Percentiles rank a stretch among this genome's conserved stretches.
Conservation (phyloP, 2,888 invertebrate genomes). For the Stenodera caucasica region DNA sequence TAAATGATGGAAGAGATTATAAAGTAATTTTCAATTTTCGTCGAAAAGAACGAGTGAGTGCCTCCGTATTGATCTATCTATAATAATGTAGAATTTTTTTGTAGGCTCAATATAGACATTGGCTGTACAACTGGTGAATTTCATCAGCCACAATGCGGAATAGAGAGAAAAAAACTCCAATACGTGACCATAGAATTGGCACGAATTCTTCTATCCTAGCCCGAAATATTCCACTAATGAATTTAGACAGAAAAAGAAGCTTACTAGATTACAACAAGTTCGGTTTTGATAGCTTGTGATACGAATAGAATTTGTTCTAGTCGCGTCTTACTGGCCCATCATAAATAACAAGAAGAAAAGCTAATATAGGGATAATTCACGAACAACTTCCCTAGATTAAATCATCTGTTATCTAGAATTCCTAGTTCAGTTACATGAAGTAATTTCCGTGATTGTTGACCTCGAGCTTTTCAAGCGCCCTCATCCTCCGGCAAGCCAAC, state of each 20-base stretch:
- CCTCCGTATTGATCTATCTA: too few species aligned
- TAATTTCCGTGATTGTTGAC: conserved; percentile 31
- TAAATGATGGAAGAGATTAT: too few species aligned
- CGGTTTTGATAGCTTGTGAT: not conserved
- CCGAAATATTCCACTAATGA: conserved; percentile 9
- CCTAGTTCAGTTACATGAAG: conserved; percentile 28
- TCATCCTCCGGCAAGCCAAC: conserved; percentile 15
- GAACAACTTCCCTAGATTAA: conserved; percentile 18
- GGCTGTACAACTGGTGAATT: not conserved
- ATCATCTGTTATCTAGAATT: conserved; percentile 31
- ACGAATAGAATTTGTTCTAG: not conserved
- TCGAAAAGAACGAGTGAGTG: too few species aligned
- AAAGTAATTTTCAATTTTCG: conserved; percentile 11
- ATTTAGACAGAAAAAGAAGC: conserved; percentile 10
- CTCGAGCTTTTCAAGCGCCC: conserved; percentile 23
- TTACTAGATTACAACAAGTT: not conserved
- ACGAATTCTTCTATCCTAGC: not conserved
- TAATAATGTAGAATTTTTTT: too few species aligned
- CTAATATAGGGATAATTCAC: not conserved
- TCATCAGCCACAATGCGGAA: not conserved
- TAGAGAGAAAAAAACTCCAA: not conserved
- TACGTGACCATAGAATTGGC: not conserved
- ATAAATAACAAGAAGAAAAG: not conserved
- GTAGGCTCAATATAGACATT: not conserved
- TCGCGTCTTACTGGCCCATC: not conserved